These are phyloP conservation scores for Oryzias javanicus DNA, from an alignment of 2,113 vertebrate genomes.

Conservation along the genomic window DNA sequence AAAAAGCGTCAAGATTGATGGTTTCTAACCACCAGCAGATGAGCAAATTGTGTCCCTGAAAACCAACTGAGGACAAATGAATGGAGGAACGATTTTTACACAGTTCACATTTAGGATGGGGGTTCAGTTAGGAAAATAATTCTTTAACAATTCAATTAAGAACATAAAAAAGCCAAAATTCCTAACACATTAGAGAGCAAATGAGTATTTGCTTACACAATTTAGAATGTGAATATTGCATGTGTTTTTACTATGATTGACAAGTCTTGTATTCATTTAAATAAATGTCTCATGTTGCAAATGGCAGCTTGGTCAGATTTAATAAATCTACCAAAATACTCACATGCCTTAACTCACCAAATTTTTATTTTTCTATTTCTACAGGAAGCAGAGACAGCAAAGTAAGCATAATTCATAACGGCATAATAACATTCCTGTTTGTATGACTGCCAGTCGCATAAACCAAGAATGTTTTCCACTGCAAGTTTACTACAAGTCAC, in stretches of 20 bases:
- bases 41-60: no score
- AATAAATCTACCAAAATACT: neutral
- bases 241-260: neutral
- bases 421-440: constrained; percentile 47
- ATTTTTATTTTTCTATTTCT: constrained; percentile 4
- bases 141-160: no score
- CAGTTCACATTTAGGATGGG: no score
- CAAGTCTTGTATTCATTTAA: constrained; percentile 2
- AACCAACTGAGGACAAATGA: no score
- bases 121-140: no score
- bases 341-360: neutral
- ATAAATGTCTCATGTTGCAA: constrained; percentile 3
- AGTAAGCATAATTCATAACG: constrained; percentile 31
- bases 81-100: no score
- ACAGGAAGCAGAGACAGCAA: constrained; percentile 4
- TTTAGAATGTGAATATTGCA: neutral
- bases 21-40: no score
- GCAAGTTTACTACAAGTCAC: constrained; percentile 21
- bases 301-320: neutral
- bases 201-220: no score
- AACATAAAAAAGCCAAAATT: no score
- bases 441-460: constrained; percentile 53
- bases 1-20: no score
- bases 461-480: constrained; percentile 10
- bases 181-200: no score